These are phyloP conservation scores for Palythoa grandiflora DNA, from an alignment of 92 coral and sea anemone genomes.

Conservation along the genomic window DNA sequence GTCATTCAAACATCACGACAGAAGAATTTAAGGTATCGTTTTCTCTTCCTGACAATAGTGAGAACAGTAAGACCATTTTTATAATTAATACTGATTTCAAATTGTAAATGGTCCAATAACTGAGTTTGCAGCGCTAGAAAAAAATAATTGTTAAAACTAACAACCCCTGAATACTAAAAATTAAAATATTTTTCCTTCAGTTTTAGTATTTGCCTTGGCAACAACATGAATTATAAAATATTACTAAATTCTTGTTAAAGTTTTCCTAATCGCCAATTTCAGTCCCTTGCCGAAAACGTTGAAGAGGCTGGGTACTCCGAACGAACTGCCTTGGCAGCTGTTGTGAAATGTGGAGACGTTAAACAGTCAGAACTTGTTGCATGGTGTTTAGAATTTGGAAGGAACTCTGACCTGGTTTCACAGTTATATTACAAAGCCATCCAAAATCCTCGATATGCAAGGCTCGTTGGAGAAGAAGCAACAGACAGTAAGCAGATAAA, in stretches of 20 bases:
- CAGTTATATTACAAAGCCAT: not conserved
- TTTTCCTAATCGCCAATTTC: not conserved
- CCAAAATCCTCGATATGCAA: not conserved
- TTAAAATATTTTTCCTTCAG: too few species aligned
- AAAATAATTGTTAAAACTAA: too few species aligned
- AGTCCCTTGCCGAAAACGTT: slow-evolving; percentile 23
- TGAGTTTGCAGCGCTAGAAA: too few species aligned
- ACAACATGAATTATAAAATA: too few species aligned
- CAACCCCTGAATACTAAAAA: too few species aligned
- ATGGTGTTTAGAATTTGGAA: slow-evolving; percentile 32
- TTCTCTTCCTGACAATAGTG: not conserved
- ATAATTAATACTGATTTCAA: too few species aligned
- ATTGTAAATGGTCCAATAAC: too few species aligned
- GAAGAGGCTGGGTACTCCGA: slow-evolving; percentile 26
- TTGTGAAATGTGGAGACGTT: slow-evolving; percentile 16
- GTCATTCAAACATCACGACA: not conserved
- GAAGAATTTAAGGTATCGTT: not conserved
- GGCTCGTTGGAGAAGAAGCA: slow-evolving; percentile 18
- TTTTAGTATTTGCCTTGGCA: too few species aligned
- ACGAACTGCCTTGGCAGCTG: slow-evolving; percentile 12
- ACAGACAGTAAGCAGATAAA: not conserved
- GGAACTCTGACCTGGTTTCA: not conserved
- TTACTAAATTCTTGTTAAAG: not conserved
- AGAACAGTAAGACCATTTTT: not conserved
- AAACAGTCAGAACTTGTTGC: not conserved